phyloP scores from a whole-genome alignment of 1,140 invertebrate species.

The Drosophila rhopaloa region DNA sequence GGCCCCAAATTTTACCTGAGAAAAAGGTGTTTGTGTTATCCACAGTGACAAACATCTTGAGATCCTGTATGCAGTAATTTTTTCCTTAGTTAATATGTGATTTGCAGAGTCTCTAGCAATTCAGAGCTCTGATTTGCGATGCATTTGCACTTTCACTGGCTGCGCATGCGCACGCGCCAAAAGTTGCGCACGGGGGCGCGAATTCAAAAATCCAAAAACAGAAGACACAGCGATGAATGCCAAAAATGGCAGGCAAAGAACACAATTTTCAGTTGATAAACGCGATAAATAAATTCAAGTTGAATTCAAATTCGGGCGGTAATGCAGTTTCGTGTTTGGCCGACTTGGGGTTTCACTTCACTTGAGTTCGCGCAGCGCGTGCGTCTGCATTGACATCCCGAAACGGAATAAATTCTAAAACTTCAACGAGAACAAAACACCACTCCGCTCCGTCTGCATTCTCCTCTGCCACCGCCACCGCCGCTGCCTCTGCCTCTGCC shows the following conservation, averaged over 20 bases:
- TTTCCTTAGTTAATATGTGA: slow-evolving; percentile 1
- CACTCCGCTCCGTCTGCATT: slow-evolving; percentile 51
- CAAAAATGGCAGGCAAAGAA: slow-evolving; percentile 51
- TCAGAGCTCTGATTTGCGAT: slow-evolving; percentile 55
- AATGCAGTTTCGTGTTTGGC: slow-evolving; percentile 3
- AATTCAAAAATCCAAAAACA: slow-evolving; percentile 1
- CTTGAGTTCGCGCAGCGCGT: slow-evolving; percentile 61
- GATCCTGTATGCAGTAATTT: slow-evolving; percentile 21
- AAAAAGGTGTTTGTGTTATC: slow-evolving; percentile 81
- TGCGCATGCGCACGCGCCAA: slow-evolving; percentile 69
- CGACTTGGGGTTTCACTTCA: slow-evolving; percentile 32
- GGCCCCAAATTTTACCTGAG: slow-evolving; percentile 66
- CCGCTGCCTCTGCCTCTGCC: slow-evolving; percentile 13
- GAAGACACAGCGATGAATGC: slow-evolving; percentile 17
- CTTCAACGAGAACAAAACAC: slow-evolving; percentile 80
- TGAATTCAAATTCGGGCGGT: slow-evolving; percentile 24
- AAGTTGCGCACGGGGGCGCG: slow-evolving; percentile 8
- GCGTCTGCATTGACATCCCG: slow-evolving; percentile 82
- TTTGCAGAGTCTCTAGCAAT: slow-evolving; percentile 32
- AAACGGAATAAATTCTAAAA: slow-evolving; percentile 84
- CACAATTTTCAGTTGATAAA: slow-evolving; percentile 38
- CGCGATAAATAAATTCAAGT: slow-evolving; percentile 57
- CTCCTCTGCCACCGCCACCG: slow-evolving; percentile 15
- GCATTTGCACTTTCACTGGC: slow-evolving; percentile 75
- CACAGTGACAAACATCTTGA: slow-evolving; percentile 82